Conservation (phyloP, 2,113 vertebrate genomes). For the Amphiprion percula region DNA sequence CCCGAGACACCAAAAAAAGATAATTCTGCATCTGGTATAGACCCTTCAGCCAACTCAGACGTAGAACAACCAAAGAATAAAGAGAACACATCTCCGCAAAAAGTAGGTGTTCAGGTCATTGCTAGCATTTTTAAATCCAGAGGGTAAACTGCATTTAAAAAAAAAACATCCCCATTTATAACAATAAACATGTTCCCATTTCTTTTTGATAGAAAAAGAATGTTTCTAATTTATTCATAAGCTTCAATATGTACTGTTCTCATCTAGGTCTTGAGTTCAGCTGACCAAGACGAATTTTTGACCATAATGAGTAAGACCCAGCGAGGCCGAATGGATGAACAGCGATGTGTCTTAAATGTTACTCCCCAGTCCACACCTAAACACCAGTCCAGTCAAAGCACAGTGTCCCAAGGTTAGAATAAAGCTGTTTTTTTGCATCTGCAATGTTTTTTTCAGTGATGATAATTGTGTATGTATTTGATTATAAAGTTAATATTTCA, state of each 20-base stretch:
- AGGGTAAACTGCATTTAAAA: neutral
- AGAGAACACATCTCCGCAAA: constrained; percentile 44
- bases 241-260: neutral
- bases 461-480: neutral
- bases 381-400: constrained; percentile 45
- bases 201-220: neutral
- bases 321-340: constrained; percentile 87
- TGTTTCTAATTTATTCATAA: neutral
- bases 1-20: neutral
- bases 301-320: constrained; percentile 84
- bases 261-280: constrained; percentile 29
- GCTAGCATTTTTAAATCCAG: neutral
- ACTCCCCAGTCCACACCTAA: constrained; percentile 49
- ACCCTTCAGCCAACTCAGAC: constrained; percentile 66
- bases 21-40: neutral
- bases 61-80: constrained; percentile 39
- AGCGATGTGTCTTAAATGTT: constrained; percentile 84
- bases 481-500: neutral
- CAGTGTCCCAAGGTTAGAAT: constrained; percentile 61
- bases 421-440: neutral
- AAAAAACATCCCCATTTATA: neutral
- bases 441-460: constrained; percentile 2
- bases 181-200: neutral
- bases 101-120: constrained; percentile 35
- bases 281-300: constrained; percentile 86